A percentile compares a stretch with the other conserved stretches of the same genome.
Conservation (phyloP, 2,113 vertebrate species). For the Lophochroa leadbeateri region DNA sequence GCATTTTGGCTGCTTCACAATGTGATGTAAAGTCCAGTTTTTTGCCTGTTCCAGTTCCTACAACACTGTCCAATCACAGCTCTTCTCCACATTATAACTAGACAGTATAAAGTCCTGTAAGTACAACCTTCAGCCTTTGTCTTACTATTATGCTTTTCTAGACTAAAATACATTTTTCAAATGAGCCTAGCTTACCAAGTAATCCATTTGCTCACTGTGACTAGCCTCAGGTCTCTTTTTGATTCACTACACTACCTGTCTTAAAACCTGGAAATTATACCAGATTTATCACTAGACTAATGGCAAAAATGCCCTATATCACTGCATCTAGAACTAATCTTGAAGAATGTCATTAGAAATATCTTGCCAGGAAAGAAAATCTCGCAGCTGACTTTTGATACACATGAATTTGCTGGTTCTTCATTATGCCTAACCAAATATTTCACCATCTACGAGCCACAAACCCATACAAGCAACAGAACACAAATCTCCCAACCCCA, state of each 20-base stretch:
- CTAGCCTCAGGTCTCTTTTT: neutral
- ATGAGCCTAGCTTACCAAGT: neutral
- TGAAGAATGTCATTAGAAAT: neutral
- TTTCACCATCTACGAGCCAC: neutral
- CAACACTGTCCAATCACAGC: neutral
- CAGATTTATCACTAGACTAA: conserved; percentile 25
- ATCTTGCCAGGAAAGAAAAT: neutral
- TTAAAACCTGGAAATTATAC: conserved; percentile 12
- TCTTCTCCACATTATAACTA: neutral
- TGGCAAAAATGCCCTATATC: neutral
- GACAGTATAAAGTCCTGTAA: neutral
- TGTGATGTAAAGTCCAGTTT: neutral
- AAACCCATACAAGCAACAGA: neutral
- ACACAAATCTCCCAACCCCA: neutral
- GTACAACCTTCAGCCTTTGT: neutral
- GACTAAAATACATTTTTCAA: neutral
- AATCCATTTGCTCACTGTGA: conserved; percentile 12
- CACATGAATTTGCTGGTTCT: neutral
- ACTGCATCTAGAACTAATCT: neutral
- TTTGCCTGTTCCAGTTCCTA: neutral
- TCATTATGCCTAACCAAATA: neutral
- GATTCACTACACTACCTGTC: neutral
- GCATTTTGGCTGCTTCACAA: neutral
- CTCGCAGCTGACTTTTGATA: neutral
- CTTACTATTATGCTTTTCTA: neutral